Percentiles rank a stretch among this genome's conserved stretches.
Evolutionary conservation across 1,140 invertebrate species (phyloP).

Genomic region (Calycopis cecrops): DNA sequence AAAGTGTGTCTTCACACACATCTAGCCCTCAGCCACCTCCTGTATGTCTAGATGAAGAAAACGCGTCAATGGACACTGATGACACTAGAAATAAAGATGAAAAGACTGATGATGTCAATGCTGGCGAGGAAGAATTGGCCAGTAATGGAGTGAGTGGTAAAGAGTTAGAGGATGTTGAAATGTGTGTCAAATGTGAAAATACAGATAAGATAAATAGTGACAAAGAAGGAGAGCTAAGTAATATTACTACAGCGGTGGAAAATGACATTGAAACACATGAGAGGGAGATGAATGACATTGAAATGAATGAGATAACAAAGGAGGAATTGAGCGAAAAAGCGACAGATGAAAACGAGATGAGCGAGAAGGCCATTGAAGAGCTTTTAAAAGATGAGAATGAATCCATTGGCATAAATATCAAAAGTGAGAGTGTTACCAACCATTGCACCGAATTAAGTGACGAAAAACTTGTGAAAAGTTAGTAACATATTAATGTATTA

Average conservation of each 20-base stretch:
- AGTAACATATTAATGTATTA: not conserved
- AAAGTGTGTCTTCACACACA: too few species aligned
- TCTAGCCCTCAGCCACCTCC: not conserved
- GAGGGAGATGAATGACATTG: conserved; percentile 19
- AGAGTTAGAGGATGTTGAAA: not conserved
- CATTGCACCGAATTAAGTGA: conserved; percentile 32
- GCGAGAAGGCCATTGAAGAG: conserved; percentile 52
- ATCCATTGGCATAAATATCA: conserved; percentile 20
- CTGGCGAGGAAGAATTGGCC: not conserved
- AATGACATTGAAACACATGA: conserved; percentile 8
- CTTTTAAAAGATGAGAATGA: conserved; percentile 45
- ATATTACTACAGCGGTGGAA: not conserved
- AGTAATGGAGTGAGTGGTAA: not conserved
- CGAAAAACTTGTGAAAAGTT: conserved; percentile 14
- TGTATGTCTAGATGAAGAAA: not conserved
- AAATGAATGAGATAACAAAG: conserved; percentile 22
- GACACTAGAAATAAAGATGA: not conserved
- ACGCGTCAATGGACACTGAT: conserved; percentile 6
- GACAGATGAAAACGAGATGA: conserved; percentile 40
- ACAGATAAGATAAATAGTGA: conserved; percentile 9
- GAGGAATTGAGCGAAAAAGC: conserved; percentile 31
- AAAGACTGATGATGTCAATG: not conserved
- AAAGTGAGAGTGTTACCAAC: conserved; percentile 20
- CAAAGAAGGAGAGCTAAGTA: not conserved
- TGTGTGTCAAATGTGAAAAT: not conserved